Base-by-base conservation (phyloP, 2,113 vertebrate species). In the Dissostichus mawsoni region DNA sequence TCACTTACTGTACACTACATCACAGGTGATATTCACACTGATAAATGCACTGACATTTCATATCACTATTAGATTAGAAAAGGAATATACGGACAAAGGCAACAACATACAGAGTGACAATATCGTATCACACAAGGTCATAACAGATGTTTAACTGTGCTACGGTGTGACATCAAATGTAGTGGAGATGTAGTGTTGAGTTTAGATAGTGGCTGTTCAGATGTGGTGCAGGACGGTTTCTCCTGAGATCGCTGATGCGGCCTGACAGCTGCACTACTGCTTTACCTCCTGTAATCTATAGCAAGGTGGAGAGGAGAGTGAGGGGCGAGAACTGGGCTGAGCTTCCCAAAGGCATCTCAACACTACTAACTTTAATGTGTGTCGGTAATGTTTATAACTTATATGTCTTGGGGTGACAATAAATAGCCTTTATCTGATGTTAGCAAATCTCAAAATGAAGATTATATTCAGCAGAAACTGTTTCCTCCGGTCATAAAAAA, bases 161-260 rank as follows among this genome's bases (percentile, higher is more conserved):
- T 86, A 84, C 71, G 56, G 87, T 83, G 83, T 87, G 14, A 92
- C 89, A 91, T 83, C 85, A 86, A 89, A 92, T 92, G 91, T 87
- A 75, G 89, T 83, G 87, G 82, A 81, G 48, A 93, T 91, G 88
- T 86, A 47, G 84, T 77, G 81, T 79, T 4, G 73, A 86, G 86
- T 87, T 73, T 65, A 73, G 77, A 77, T 82, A 81, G 88, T 69
- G 89, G 89, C 90, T 87, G 90, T 90, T 93, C 89, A 90, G 92
- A 89, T 86, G 84, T 85, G 89, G 89, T 66, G 78, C 82, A 79
- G 78, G 66, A 83, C 44, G 56, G 64, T 64, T 85, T 74, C 78
- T 68, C 52, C 71, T 78, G 78, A 74, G 76, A 79, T 72, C n/a
- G 65, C 82, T 83, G 87, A 82, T 76, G 76, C 74, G 63, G 84